Base-by-base conservation (phyloP, 2,113 vertebrate genomes). In the Callipepla squamata region DNA sequence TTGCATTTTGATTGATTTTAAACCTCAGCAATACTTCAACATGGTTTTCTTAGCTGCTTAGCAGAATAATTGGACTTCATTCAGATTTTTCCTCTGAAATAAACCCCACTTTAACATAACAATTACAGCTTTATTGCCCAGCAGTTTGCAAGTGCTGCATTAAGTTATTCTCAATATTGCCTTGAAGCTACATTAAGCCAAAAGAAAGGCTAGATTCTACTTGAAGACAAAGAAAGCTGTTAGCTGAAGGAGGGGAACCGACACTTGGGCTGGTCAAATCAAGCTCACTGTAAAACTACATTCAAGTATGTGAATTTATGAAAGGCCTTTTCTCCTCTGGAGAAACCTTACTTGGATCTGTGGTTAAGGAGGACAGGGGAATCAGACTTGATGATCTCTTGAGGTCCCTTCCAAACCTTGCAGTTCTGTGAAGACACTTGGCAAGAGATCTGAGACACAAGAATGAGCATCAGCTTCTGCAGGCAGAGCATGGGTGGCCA, bases 171-270 rank as follows among this genome's bases (percentile, higher is more conserved):
- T 57, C 87, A 92, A 59, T 87, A 85, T 89, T 94, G 95, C 72
- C 72, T 80, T 92, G 85, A 80, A 92, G 58, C 69, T 58, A 89
- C 53, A 92, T 13, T 66, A 30, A 66, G 45, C 23, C 21, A 66
- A 69, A 95, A 94, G 74, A 87, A 91, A 93, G 92, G n/a, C 55
- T 55, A 18, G 18, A 65, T 93, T 96, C 80, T 80, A 93, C 63
- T 63, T 4, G 2, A 87, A 86, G 66, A 94, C 89, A 95, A 86
- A 91, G 78, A 88, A 25, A 87, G 55, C 67, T 90, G 65, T 94
- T 67, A 81, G 58, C 88, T 34, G 45, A 87, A 94, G 42, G 58
- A 85, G 30, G 16, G 5, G 19, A 77, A 59, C 89, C 83, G 70
- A 83, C 57, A 57, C 63, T 67, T 38, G 66, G 55, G 48, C 45